Conservation (phyloP, 2,888 invertebrate genomes). For the Punctoribates punctum region DNA sequence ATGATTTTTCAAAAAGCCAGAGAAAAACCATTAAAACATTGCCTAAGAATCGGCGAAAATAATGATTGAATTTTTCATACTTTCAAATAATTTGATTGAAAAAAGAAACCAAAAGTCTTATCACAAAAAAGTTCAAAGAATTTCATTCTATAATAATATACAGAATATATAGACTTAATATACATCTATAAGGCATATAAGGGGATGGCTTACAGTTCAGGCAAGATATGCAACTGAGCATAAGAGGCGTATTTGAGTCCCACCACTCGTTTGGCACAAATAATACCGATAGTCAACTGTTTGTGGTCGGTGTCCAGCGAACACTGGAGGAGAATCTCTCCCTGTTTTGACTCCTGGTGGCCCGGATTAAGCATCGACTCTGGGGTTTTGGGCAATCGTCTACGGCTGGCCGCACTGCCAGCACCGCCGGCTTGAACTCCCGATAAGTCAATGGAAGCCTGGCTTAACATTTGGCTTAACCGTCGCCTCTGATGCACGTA, state of each 20-base stretch:
- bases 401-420: constrained; percentile 5
- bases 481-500: constrained; percentile 20
- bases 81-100: too few relatives aligned
- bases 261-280: constrained; percentile 79
- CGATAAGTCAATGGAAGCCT: neutral
- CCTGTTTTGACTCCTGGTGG: constrained; percentile 52
- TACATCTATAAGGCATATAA: too few relatives aligned
- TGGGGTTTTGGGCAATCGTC: constrained; percentile 40
- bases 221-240: constrained; percentile 43
- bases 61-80: too few relatives aligned
- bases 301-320: constrained; percentile 80
- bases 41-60: too few relatives aligned
- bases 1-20: too few relatives aligned
- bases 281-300: constrained; percentile 76
- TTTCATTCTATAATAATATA: too few relatives aligned
- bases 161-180: too few relatives aligned
- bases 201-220: constrained; percentile 40
- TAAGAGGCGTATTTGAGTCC: constrained; percentile 60
- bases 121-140: too few relatives aligned
- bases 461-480: constrained; percentile 30
- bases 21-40: too few relatives aligned
- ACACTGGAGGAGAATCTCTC: constrained; percentile 79
- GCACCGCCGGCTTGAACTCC: neutral
- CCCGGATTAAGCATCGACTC: neutral
- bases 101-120: too few relatives aligned